These are phyloP conservation scores for Lethenteron camtschaticum DNA, from an alignment of 2,113 vertebrate species.

Conservation along the genomic window DNA sequence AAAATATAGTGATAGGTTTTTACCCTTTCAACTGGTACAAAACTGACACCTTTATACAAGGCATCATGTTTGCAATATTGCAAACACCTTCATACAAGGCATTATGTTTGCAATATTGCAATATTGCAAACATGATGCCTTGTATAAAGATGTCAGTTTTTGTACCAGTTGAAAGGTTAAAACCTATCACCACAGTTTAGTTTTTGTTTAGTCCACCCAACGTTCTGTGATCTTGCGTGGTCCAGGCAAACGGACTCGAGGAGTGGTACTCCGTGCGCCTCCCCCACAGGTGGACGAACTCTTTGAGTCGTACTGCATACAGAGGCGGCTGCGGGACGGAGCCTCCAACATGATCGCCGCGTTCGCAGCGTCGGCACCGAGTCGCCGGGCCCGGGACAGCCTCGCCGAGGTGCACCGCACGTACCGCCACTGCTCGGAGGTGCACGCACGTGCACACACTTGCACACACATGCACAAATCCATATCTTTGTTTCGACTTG, in stretches of 20 bases:
- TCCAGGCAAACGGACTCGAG: not conserved
- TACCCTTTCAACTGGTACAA: too few relatives aligned
- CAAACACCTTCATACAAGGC: too few relatives aligned
- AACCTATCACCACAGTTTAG: not conserved
- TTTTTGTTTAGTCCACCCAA: not conserved
- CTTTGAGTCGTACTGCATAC: slow-evolving; percentile 89
- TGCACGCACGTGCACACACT: slow-evolving; percentile 13
- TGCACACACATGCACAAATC: too few relatives aligned
- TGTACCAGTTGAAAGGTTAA: too few relatives aligned
- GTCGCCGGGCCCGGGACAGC: slow-evolving; percentile 73
- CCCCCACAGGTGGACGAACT: slow-evolving; percentile 63
- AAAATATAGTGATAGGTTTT: too few relatives aligned
- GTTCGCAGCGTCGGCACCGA: slow-evolving; percentile 66
- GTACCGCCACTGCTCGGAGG: slow-evolving; percentile 85
- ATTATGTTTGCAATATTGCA: too few relatives aligned
- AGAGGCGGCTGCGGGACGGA: slow-evolving; percentile 69
- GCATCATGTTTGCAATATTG: too few relatives aligned
- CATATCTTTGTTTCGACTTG: too few relatives aligned
- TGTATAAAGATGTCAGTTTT: too few relatives aligned
- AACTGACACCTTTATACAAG: too few relatives aligned
- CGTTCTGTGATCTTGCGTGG: not conserved
- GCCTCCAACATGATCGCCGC: slow-evolving; percentile 93
- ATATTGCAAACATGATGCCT: too few relatives aligned
- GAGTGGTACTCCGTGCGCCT: slow-evolving; percentile 6
- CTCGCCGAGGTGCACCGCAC: slow-evolving; percentile 62